Percentiles rank a stretch among this genome's conserved stretches.
Conservation (phyloP, 2,113 vertebrate genomes). For the Pyxicephalus adspersus region DNA sequence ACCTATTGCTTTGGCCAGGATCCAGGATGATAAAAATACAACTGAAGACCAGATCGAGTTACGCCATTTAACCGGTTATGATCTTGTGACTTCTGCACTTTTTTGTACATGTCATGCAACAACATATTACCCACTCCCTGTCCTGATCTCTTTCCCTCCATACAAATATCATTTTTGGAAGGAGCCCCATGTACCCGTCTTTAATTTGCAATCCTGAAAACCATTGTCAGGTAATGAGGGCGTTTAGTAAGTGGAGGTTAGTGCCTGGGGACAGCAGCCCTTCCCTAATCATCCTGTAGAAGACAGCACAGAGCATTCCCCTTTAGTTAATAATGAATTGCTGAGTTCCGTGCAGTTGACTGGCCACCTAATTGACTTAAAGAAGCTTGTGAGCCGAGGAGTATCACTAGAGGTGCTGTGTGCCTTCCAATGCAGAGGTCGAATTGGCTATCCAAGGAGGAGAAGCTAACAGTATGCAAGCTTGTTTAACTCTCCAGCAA, state of each 20-base stretch:
- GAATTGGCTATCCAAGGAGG: slow-evolving; percentile 9
- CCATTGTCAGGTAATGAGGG: slow-evolving; percentile 4
- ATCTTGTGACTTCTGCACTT: not conserved
- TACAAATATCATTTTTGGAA: too few relatives aligned
- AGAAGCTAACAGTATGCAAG: slow-evolving; percentile 47
- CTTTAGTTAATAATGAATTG: slow-evolving; percentile 59
- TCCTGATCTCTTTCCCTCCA: too few relatives aligned
- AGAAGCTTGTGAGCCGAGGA: slow-evolving; percentile 18
- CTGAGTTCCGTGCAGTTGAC: slow-evolving; percentile 50
- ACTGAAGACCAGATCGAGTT: not conserved
- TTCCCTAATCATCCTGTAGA: not conserved
- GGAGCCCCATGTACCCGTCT: not conserved
- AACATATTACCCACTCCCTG: not conserved
- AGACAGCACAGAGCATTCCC: slow-evolving; percentile 18
- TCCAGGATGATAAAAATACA: slow-evolving; percentile 13
- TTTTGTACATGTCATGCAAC: not conserved
- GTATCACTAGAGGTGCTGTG: not conserved
- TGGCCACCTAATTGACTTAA: slow-evolving; percentile 50
- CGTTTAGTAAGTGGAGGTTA: not conserved
- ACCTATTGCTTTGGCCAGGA: not conserved
- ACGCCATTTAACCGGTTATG: not conserved
- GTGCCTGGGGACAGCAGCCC: not conserved
- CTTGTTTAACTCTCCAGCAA: not conserved
- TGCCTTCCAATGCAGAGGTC: slow-evolving; percentile 14
- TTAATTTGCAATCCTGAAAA: not conserved